Evolutionary conservation across 2,797 vertebrate genomes (phyloP), one percentile per base, ranked within the genome.

Genomic region (Dermochelys coriacea): DNA sequence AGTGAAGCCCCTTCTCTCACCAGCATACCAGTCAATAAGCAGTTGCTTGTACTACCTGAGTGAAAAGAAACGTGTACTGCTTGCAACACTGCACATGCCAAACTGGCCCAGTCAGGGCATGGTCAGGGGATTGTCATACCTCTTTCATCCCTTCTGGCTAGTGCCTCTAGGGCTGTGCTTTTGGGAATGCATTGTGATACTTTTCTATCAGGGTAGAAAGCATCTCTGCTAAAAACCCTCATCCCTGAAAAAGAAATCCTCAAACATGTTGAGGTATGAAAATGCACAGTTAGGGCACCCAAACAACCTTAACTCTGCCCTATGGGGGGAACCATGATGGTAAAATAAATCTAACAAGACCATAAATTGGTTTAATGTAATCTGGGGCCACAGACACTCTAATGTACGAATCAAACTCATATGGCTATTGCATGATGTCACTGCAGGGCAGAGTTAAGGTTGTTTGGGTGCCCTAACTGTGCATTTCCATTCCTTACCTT

Each of bases 381-480:
- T 50, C 68, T 64, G 21, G 12, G 74, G 3, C 8, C 14, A 16
- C 1, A 84, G 8, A 0, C 0, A 1, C 54, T 85, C 5, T 15
- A 55, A 45, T 29, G 31, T 57, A 5, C 6, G 74, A 31, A 47
- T 12, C 77, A 12, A 79, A 88, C 6, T 86, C 78, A 49, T 34
- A 34, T 74, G 27, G 3, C 68, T 79, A 49, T 3, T 12, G 34
- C 41, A 4, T 47, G 4, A 12, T 84, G 89, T 89, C 57, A 59
- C 29, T 31, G 59, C 47, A 86, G 74, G 47, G 15, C 8, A 75
- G 31, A 2, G 7, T 29, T 27, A 80, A 74, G 25, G 6, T 5
- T 80, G 16, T n/a, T 88, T 21, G 34, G 9, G 55, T 8, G 80
- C n/a, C 3, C 41, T 78, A 54, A 14, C 47, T 82, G 31, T 41